Evolutionary conservation across 2,797 vertebrate genomes (phyloP).

Genomic region (Lithobates sylvaticus): DNA sequence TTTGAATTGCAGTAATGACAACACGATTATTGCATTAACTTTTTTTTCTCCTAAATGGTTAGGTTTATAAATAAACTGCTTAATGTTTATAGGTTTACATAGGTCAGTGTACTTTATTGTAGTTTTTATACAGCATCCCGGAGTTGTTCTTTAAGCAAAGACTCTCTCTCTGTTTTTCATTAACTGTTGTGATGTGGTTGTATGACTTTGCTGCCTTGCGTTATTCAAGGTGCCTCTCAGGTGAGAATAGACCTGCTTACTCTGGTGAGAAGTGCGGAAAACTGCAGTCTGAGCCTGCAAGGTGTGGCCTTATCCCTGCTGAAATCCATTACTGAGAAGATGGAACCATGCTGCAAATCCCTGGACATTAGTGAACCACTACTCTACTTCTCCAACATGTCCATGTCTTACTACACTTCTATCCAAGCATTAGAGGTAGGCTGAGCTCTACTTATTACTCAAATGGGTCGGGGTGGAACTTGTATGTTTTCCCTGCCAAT

Average conservation of each 20-base stretch:
- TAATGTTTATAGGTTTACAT: too few species aligned
- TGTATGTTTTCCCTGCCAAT: too few species aligned
- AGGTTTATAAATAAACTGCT: too few species aligned
- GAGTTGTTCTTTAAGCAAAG: too few species aligned
- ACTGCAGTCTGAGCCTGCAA: slow-evolving; percentile 81
- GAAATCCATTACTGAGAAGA: slow-evolving; percentile 87
- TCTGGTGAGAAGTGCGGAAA: slow-evolving; percentile 83
- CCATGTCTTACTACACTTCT: slow-evolving; percentile 84
- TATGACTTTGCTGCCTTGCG: background rate
- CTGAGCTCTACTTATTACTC: too few species aligned
- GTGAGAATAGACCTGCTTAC: slow-evolving; percentile 86
- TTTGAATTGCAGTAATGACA: too few species aligned
- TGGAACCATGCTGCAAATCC: slow-evolving; percentile 88
- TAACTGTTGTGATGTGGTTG: background rate
- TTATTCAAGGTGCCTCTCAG: slow-evolving; percentile 85
- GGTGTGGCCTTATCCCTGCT: slow-evolving; percentile 87
- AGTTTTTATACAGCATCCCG: too few species aligned
- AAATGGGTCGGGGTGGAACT: too few species aligned
- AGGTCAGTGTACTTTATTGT: too few species aligned
- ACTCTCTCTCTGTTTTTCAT: too few species aligned
- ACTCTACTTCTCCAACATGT: slow-evolving; percentile 81
- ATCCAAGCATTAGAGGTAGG: slow-evolving; percentile 88
- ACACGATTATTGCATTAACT: too few species aligned
- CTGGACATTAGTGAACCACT: slow-evolving; percentile 80
- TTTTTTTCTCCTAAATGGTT: too few species aligned